These are phyloP conservation scores for Nycticryphes semicollaris DNA, from an alignment of 2,113 vertebrate genomes.

Conservation along the genomic window DNA sequence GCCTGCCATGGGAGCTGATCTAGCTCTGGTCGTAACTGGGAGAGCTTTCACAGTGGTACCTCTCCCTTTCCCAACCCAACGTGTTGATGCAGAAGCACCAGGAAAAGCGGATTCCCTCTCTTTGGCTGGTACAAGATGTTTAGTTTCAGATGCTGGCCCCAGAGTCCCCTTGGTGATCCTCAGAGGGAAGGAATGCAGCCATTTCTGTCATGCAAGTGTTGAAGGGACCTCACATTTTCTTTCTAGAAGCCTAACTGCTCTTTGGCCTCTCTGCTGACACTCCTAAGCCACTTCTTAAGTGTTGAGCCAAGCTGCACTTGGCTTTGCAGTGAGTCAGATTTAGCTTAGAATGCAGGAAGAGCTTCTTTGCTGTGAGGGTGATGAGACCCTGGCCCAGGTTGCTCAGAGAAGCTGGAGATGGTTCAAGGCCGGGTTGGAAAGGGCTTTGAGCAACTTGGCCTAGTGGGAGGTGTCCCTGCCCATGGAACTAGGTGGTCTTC, in stretches of 20 bases:
- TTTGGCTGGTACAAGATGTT: background rate
- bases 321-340: background rate
- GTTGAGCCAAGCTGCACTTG: background rate
- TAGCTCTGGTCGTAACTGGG: background rate
- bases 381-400: too few relatives aligned
- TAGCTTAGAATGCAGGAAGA: too few relatives aligned
- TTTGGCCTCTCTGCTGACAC: background rate
- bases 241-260: background rate
- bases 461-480: too few relatives aligned
- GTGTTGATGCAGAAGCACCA: background rate
- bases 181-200: background rate
- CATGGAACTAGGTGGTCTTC: too few relatives aligned
- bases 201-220: background rate
- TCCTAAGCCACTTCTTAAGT: too few relatives aligned
- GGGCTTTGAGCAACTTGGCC: too few relatives aligned
- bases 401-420: too few relatives aligned
- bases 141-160: background rate
- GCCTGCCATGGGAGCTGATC: background rate
- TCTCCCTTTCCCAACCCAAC: background rate
- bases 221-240: background rate
- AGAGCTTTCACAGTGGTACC: background rate
- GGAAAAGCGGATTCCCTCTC: background rate
- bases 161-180: background rate
- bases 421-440: too few relatives aligned
- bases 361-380: too few relatives aligned